Conservation (phyloP, 1,140 invertebrate species). For the Latrodectus geometricus region DNA sequence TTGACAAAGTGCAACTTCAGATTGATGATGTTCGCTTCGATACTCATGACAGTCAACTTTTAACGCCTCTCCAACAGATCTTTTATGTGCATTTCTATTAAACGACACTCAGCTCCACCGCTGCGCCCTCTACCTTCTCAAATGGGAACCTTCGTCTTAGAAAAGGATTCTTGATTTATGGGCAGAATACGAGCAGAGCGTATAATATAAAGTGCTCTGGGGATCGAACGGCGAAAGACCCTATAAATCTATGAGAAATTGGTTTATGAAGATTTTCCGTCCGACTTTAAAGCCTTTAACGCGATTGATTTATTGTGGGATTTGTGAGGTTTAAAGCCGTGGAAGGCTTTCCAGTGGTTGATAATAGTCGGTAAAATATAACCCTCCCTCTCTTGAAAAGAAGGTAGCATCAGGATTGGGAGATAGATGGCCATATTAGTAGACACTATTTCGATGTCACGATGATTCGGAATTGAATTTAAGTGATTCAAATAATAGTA, state of each 20-base stretch:
- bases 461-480: not conserved
- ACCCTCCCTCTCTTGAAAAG: not conserved
- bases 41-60: not conserved
- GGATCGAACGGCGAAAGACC: not conserved
- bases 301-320: constrained; percentile 41
- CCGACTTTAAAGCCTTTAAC: constrained; percentile 41
- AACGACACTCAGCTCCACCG: not conserved
- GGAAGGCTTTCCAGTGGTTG: not conserved
- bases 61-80: constrained; percentile 18
- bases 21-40: constrained; percentile 24
- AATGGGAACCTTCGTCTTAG: not conserved
- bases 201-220: constrained; percentile 31
- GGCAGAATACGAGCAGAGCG: not conserved
- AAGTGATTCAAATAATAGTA: not conserved
- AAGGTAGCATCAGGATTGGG: not conserved
- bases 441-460: not conserved
- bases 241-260: constrained; percentile 48
- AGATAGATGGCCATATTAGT: not conserved
- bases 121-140: not conserved
- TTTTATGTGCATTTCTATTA: constrained; percentile 17
- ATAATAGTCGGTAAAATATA: constrained; percentile 35
- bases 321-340: not conserved
- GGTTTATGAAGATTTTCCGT: constrained; percentile 52
- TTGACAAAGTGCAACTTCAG: constrained; percentile 9
- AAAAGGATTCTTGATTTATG: constrained; percentile 7